phyloP scores from a whole-genome alignment of 2,888 invertebrate genomes.

The Papilio gigon region DNA sequence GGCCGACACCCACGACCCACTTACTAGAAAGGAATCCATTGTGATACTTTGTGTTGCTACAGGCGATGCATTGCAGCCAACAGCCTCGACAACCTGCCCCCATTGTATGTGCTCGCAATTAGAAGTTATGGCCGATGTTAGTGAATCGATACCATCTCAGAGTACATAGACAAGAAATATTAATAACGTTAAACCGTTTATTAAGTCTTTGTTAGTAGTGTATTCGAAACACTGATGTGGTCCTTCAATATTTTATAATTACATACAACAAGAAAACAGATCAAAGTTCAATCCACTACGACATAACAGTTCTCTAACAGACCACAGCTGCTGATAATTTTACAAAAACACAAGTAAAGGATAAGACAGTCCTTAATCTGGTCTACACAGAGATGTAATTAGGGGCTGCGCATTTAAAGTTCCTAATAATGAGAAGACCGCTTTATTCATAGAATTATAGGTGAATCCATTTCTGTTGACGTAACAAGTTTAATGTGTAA shows the following conservation, averaged over 20 bases:
- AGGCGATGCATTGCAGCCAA: conserved; percentile 31
- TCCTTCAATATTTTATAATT: not conserved
- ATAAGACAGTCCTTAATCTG: too few species aligned
- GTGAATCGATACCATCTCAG: conserved; percentile 5
- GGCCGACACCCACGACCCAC: conserved; percentile 72
- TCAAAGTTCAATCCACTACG: too few species aligned
- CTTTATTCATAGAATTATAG: too few species aligned
- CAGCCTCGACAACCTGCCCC: conserved; percentile 14
- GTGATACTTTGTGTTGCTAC: conserved; percentile 57
- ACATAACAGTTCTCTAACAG: too few species aligned
- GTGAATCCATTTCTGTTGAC: too few species aligned
- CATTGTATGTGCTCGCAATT: conserved; percentile 29
- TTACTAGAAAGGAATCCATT: conserved; percentile 75
- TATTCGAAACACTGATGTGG: not conserved
- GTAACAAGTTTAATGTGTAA: too few species aligned
- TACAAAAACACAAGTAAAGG: too few species aligned
- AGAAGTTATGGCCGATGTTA: conserved; percentile 17
- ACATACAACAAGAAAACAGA: not conserved
- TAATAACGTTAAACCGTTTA: not conserved
- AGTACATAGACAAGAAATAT: conserved; percentile 16
- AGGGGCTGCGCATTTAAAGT: too few species aligned
- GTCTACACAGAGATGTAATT: too few species aligned
- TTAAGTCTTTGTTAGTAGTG: not conserved
- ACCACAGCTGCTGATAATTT: too few species aligned
- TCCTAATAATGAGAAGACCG: too few species aligned